Evolutionary conservation across 2,888 invertebrate genomes (phyloP), one percentile per base, ranked within the genome.

Genomic region (Enchytraeus crypticus): DNA sequence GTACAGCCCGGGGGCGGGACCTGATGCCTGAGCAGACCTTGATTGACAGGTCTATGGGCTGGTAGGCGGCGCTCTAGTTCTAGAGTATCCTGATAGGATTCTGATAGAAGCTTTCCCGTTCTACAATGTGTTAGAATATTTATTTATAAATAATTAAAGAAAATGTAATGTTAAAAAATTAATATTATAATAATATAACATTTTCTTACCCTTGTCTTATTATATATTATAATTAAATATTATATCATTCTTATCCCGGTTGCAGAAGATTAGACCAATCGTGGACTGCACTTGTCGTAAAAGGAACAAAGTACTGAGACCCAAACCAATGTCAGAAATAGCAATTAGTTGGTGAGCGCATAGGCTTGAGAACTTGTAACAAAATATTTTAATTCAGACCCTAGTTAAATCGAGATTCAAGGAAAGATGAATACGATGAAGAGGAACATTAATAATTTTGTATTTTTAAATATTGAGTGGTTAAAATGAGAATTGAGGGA

Each of bases 1-100:
- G 72, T 72, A 66, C 74, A 75, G 14, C 72, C 66, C 23, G 77
- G 76, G 2, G 77, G 74, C 18, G 77, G 72, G 29, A 75, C 71
- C 47, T 71, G 73, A 26, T 33, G 43, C 53, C 71, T 71, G 51
- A 77, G 65, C 27, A 77, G 66, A n/a, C 78, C 78, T 66, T 74
- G 76, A 49, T 64, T 66, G 51, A 66, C 51, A 3, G 63, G 61
- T 57, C 49, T 53, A 38, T 63, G 56, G 29, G 53, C 23, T 14
- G 53, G 14, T 33, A 54, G 61, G 26, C 64, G 63, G 8, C 66
- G 53, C 55, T 66, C 66, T 5, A 66, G 29, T 14, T 59, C 59
- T 26, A 69, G 45, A 11, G 65, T 58, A 47, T 69, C 69, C 18
- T 59, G 51, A 53, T 53, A 67, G 21, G 51, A 30, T 30, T 57